Base-by-base conservation (phyloP, 2,888 invertebrate species). In the Drosophila nigricruria region DNA sequence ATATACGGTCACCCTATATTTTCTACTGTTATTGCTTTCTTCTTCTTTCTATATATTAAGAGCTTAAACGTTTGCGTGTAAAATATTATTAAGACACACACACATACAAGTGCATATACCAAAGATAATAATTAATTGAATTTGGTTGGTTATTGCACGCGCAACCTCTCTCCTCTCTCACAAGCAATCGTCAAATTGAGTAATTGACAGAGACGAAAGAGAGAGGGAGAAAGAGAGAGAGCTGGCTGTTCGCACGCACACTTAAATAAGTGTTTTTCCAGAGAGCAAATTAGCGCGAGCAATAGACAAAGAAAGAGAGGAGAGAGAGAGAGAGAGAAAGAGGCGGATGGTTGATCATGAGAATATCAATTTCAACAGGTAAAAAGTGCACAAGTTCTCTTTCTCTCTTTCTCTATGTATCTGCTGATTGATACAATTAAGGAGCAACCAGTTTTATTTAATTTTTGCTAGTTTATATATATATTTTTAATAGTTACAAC, bases 41-140 rank as follows among this genome's bases (percentile, higher is more conserved):
- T 27, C 27, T 27, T 47, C 47, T n/a, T 30, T n/a, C 23, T n/a
- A n/a, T 25, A 9, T n/a, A 10, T 10, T 47, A 47, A 16, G 9
- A 47, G 47, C 27, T 16, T 47, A 27, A n/a, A 8, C 47, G 27
- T 3, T 47, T 52, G 36, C 52, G 23, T 52, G 36, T 36, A 36
- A n/a, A 25, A 52, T 52, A 52, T 5, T 43, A 16, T n/a, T 14
- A 16, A 34, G 32, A 8, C 50, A 5, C 5, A 10, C 16, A 52
- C 36, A 36, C 36, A 36, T 10, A n/a, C 52, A 36, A 16, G 20
- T 12, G 27, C 50, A 50, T 25, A 42, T 60, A 36, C 50, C 27
- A 58, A 18, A 49, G 32, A 25, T 70, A 57, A 57, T 62, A 63
- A 61, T 60, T 71, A 75, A 77, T 75, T 75, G 49, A 77, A 75